Percentiles rank a stretch among this genome's conserved stretches.
Conservation (phyloP, 2,113 vertebrate species). For the Neotoma lepida region DNA sequence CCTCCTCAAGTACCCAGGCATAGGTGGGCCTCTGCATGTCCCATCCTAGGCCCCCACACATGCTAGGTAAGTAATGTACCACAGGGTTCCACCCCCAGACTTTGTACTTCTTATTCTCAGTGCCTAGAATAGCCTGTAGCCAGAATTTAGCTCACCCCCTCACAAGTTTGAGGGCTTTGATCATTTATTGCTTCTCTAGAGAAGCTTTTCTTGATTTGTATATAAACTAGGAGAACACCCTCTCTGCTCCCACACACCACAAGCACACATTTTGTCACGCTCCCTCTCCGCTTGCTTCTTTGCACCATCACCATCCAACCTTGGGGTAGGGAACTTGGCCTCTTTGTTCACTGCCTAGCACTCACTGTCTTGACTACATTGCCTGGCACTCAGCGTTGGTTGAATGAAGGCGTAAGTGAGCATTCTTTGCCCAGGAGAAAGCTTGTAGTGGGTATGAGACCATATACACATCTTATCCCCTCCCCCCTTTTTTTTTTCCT, state of each 20-base stretch:
- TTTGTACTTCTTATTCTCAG: constrained; percentile 5
- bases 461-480: background rate
- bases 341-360: background rate
- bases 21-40: background rate
- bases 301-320: background rate
- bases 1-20: background rate
- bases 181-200: background rate
- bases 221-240: background rate
- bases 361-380: background rate
- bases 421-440: background rate
- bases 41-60: background rate
- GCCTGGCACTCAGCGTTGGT: background rate
- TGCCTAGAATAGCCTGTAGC: background rate
- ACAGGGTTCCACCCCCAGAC: background rate
- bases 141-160: background rate
- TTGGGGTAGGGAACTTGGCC: background rate
- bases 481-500: background rate
- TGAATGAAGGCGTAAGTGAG: background rate
- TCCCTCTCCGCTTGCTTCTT: constrained; percentile 13
- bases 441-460: background rate
- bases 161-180: background rate
- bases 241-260: background rate
- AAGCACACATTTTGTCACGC: background rate
- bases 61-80: background rate
- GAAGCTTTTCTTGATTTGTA: background rate